Evolutionary conservation across 2,797 vertebrate genomes (phyloP).

Genomic region (Apodemus agrarius): DNA sequence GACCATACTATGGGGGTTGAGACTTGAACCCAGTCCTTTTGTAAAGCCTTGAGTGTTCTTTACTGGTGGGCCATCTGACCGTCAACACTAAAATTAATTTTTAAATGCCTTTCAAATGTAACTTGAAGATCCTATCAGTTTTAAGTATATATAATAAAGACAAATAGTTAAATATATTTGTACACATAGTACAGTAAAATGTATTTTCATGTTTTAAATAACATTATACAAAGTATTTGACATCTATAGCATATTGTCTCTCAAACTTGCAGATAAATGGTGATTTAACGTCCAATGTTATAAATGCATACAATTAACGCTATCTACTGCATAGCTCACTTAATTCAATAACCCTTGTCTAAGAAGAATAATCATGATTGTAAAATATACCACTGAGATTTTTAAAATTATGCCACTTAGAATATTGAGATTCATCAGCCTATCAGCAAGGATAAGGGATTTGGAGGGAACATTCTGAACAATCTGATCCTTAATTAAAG

Average conservation of each 20-base stretch:
- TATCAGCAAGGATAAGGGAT: neutral
- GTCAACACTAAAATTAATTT: neutral
- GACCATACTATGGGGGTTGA: too few relatives aligned
- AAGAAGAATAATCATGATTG: constrained; percentile 45
- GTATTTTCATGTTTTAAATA: constrained; percentile 16
- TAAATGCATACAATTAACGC: constrained; percentile 36
- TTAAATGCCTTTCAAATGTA: neutral
- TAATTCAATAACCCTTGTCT: constrained; percentile 65
- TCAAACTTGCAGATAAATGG: constrained; percentile 23
- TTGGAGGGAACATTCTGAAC: constrained; percentile 24
- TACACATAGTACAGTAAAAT: neutral
- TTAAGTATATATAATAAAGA: neutral
- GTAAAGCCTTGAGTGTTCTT: neutral
- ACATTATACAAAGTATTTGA: constrained; percentile 20
- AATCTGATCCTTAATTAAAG: constrained; percentile 66
- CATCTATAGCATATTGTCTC: constrained; percentile 22
- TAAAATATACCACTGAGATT: constrained; percentile 25
- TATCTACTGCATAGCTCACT: constrained; percentile 58
- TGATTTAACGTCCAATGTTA: constrained; percentile 23
- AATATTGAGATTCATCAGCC: constrained; percentile 25
- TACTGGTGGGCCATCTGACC: neutral
- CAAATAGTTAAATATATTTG: constrained; percentile 20
- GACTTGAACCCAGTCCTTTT: neutral
- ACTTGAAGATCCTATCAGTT: neutral
- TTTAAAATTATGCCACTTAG: constrained; percentile 20